Evolutionary conservation across 1,140 invertebrate species (phyloP).

Genomic region (Elymnias hypermnestra): DNA sequence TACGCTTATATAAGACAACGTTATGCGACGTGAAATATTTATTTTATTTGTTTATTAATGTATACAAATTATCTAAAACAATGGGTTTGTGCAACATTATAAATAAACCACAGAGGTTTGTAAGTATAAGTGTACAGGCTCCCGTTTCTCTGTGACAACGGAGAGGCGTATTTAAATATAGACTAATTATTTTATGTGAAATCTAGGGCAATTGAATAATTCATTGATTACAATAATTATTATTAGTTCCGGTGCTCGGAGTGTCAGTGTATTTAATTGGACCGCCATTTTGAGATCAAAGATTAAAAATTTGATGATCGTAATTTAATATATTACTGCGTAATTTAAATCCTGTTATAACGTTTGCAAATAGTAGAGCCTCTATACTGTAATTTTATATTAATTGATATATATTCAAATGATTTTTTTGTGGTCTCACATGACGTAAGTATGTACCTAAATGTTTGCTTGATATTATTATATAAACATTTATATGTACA

Average conservation of each 20-base stretch:
- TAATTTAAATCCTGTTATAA: background rate
- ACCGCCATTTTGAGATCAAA: background rate
- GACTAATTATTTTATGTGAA: background rate
- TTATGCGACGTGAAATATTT: too few species aligned
- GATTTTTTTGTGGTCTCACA: background rate
- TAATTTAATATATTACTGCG: background rate
- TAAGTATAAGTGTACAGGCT: conserved; percentile 31
- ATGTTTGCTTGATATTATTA: too few species aligned
- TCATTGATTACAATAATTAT: conserved; percentile 9
- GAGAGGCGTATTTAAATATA: conserved; percentile 20
- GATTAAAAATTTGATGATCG: background rate
- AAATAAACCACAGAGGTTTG: too few species aligned
- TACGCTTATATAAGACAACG: too few species aligned
- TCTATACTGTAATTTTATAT: too few species aligned
- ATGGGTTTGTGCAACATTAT: too few species aligned
- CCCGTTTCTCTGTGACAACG: conserved; percentile 35
- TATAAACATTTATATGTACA: too few species aligned
- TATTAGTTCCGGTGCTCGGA: conserved; percentile 7
- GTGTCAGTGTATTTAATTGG: conserved; percentile 4
- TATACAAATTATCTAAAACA: too few species aligned
- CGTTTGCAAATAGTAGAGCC: too few species aligned
- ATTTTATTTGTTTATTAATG: too few species aligned
- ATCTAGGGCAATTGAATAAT: conserved; percentile 8
- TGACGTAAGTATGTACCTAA: too few species aligned
- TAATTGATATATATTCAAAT: background rate